Conservation (phyloP, 2,113 vertebrate species). For the Dicrurus megarhynchus region DNA sequence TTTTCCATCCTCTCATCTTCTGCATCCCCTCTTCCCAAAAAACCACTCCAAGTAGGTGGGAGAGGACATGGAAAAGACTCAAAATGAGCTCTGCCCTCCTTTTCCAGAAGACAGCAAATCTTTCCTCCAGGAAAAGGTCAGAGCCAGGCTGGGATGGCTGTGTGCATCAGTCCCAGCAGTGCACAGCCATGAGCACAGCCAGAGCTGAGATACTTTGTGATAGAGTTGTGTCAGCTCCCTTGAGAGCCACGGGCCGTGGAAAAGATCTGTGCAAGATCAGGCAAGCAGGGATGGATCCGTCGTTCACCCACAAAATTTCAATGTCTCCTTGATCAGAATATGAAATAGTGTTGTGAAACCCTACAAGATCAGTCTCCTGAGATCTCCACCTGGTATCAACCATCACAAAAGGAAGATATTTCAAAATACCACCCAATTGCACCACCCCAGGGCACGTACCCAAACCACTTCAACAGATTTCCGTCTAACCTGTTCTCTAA, state of each 20-base stretch:
- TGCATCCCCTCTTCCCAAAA: neutral
- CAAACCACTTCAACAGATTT: neutral
- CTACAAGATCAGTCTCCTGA: neutral
- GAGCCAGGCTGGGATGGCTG: fast-evolving
- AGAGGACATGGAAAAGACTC: neutral
- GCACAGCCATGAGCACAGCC: neutral
- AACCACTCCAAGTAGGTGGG: neutral
- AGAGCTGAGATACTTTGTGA: fast-evolving
- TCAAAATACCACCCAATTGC: neutral
- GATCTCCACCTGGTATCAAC: neutral
- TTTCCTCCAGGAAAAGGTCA: neutral
- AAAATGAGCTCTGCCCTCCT: neutral
- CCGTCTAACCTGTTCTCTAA: neutral
- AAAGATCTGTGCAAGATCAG: neutral
- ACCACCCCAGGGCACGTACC: neutral
- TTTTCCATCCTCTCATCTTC: neutral
- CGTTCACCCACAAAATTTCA: neutral
- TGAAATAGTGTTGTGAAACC: neutral
- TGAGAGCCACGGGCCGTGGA: fast-evolving
- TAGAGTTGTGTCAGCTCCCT: neutral
- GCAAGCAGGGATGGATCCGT: neutral
- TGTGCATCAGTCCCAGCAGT: neutral
- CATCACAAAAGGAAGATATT: neutral
- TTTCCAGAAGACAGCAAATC: neutral
- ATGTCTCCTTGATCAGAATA: neutral